These are phyloP conservation scores for Ceyx cyanopectus DNA, from an alignment of 2,113 vertebrate species.

Conservation along the genomic window DNA sequence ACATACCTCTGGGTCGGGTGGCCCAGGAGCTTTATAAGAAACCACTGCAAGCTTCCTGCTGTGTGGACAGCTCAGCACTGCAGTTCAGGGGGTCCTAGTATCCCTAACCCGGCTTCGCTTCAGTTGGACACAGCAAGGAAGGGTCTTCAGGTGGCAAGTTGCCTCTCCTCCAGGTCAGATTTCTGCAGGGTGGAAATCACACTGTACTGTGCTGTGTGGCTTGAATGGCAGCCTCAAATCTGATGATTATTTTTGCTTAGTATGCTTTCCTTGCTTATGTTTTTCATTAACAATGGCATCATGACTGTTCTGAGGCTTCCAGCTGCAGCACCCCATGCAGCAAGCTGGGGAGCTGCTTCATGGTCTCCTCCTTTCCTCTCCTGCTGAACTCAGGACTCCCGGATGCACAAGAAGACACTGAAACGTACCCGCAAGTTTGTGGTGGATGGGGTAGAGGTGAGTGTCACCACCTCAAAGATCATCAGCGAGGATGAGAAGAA, in stretches of 20 bases:
- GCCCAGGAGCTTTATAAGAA: neutral
- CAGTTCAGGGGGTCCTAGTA: neutral
- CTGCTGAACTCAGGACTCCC: slow-evolving; percentile 73
- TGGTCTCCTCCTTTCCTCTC: neutral
- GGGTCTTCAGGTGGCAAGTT: neutral
- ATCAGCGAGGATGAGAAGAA: slow-evolving; percentile 97
- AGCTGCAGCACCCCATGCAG: neutral
- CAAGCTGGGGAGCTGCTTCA: neutral
- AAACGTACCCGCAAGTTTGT: slow-evolving; percentile 94
- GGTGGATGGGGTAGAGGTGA: slow-evolving; percentile 94
- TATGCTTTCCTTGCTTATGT: neutral
- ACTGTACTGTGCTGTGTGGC: accelerated
- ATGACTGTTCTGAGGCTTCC: neutral
- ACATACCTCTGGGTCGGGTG: neutral
- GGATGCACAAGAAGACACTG: slow-evolving; percentile 88
- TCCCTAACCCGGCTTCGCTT: neutral
- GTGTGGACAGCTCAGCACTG: neutral
- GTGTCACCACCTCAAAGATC: slow-evolving; percentile 97
- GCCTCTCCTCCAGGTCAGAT: neutral
- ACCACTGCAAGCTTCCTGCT: neutral
- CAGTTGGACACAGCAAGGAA: neutral
- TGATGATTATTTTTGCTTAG: accelerated
- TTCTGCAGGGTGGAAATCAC: neutral
- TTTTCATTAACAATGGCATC: neutral
- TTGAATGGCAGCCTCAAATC: neutral